A percentile compares a stretch with the other conserved stretches of the same genome.
Conservation (phyloP, 2,797 vertebrate genomes). For the Scyliorhinus canicula region DNA sequence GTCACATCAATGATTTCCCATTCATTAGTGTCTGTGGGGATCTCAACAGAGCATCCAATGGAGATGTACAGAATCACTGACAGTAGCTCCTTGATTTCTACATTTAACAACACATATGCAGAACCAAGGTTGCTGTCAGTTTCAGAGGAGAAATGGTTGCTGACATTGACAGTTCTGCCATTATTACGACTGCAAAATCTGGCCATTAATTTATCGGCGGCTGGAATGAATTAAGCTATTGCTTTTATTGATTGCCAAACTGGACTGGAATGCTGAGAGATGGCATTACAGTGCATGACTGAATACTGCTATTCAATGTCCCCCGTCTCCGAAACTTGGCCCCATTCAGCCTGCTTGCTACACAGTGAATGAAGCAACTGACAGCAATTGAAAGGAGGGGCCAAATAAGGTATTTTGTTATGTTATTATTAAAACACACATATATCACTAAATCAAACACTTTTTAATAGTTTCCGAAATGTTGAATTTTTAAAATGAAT, state of each 20-base stretch:
- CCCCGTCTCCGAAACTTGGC: not conserved
- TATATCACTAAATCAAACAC: not conserved
- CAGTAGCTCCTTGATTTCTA: not conserved
- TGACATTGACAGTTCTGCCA: not conserved
- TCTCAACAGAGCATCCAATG: not conserved
- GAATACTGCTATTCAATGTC: not conserved
- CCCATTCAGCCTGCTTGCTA: not conserved
- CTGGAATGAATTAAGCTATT: not conserved
- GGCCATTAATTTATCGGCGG: not conserved
- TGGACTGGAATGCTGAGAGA: not conserved
- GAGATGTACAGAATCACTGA: not conserved
- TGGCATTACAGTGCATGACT: not conserved
- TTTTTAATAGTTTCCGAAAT: not conserved
- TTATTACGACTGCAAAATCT: not conserved
- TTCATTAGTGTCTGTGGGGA: not conserved
- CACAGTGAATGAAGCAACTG: not conserved
- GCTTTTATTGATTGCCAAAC: not conserved
- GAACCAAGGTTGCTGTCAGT: not conserved
- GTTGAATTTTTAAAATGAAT: not conserved
- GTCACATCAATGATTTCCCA: not conserved
- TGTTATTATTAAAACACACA: not conserved
- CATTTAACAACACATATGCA: not conserved
- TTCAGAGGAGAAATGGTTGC: not conserved
- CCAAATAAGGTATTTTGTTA: not conserved
- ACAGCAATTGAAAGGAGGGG: not conserved